Base-by-base conservation (phyloP, 2,888 invertebrate species). In the Drosophila birchii region DNA sequence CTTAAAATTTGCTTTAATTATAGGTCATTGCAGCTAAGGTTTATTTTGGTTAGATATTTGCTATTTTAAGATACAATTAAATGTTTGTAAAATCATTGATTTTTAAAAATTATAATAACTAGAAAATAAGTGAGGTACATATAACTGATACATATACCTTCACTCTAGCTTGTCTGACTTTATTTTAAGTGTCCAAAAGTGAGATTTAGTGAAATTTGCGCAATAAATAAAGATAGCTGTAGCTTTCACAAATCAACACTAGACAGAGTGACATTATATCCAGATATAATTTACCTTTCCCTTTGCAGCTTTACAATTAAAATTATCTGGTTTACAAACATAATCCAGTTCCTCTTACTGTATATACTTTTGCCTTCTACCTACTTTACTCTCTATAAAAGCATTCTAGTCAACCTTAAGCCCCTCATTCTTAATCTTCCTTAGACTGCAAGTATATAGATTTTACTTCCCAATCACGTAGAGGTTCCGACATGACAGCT, bases 401-500 rank as follows among this genome's bases (percentile, higher is more conserved):
- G 4, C 14, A 20, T 8, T 14, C 5, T 34, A 9, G 5, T 3
- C 20, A 14, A 16, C 16, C 6, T 23, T 36, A 54, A 54, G 23
- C 12, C 2, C n/a, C 18, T 26, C 23, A 64, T 47, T 44, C 32
- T 14, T 39, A 1, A n/a, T 9, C 34, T 3, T 36, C 0, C 8
- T 20, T 26, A 12, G 9, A 5, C n/a, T 44, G 18, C 38, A 32
- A 11, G 51, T 61, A 14, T 6, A 8, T n/a, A 6, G 5, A 34
- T 36, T 51, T 14, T 16, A 51, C 5, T 49, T 32, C 36, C 72
- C 38, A 18, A 71, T 55, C 70, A 55, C 70, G 71, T 67, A 61
- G 32, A n/a, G 43, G 14, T 44, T 34, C 54, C 61, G 18, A 61
- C 61, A 47, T 54, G 70, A 71, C 61, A 71, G 72, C 12, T 71